These are phyloP conservation scores for Malurus leucopterus DNA, from an alignment of 2,797 vertebrate species.

Conservation along the genomic window DNA sequence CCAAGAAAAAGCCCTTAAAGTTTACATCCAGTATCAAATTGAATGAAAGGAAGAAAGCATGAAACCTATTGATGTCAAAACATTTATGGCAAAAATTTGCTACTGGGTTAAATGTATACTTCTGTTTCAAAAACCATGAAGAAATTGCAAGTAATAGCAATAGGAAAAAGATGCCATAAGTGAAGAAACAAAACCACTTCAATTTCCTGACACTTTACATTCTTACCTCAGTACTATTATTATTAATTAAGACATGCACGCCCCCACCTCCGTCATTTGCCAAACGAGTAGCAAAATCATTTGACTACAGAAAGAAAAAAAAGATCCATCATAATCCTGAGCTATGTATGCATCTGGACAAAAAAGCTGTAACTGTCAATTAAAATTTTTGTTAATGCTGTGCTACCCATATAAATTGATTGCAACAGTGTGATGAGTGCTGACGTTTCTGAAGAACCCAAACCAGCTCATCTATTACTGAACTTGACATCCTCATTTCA, in stretches of 20 bases:
- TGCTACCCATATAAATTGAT: neutral
- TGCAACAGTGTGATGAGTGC: neutral
- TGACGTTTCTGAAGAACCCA: neutral
- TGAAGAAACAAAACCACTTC: neutral
- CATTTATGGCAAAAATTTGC: neutral
- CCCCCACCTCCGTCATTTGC: accelerated
- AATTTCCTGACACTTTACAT: neutral
- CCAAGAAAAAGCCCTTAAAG: neutral
- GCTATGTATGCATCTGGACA: neutral
- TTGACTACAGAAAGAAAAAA: neutral
- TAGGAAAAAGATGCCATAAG: neutral
- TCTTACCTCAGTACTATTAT: neutral
- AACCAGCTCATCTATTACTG: neutral
- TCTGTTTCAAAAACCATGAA: neutral
- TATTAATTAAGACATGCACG: neutral
- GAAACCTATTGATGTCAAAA: neutral
- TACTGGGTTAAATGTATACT: neutral
- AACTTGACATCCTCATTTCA: neutral
- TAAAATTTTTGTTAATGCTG: neutral
- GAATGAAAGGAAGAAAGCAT: neutral
- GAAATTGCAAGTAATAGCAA: neutral
- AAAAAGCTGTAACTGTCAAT: neutral
- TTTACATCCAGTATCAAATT: neutral
- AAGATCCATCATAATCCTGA: neutral
- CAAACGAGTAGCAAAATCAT: neutral